Percentiles rank a stretch among this genome's conserved stretches.
Conservation (phyloP, 2,113 vertebrate species). For the Amblyornis subalaris region DNA sequence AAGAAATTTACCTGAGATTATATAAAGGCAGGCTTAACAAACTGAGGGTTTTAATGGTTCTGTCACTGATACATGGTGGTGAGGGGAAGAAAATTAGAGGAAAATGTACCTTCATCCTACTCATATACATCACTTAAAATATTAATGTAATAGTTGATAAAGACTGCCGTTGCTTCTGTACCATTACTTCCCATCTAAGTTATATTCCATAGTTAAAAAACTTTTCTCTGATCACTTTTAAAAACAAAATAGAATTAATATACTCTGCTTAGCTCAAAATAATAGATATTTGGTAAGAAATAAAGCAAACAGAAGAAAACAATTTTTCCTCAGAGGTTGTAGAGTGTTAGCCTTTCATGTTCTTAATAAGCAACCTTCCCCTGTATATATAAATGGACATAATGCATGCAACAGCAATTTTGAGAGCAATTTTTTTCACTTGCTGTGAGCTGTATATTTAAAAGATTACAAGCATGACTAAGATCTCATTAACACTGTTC, state of each 20-base stretch:
- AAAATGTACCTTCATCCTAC: constrained; percentile 1
- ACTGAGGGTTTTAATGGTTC: neutral
- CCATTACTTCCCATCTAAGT: neutral
- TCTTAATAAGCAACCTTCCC: neutral
- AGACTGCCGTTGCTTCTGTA: neutral
- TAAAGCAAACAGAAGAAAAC: neutral
- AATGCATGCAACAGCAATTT: neutral
- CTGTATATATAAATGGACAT: neutral
- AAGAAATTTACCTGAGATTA: neutral
- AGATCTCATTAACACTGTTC: neutral
- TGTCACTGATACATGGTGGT: neutral
- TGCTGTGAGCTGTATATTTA: neutral
- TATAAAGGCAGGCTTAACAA: neutral
- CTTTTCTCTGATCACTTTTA: neutral
- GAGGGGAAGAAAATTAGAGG: neutral
- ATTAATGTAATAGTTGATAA: neutral
- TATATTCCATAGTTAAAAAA: neutral
- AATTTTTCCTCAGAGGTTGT: neutral
- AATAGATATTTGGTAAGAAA: neutral
- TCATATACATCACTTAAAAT: neutral
- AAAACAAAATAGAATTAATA: neutral
- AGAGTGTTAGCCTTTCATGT: neutral
- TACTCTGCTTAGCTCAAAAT: neutral
- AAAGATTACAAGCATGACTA: neutral
- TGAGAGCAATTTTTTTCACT: neutral